Percentiles rank a stretch among this genome's conserved stretches.
phyloP scores from a whole-genome alignment of 2,888 invertebrate species.

The Cetonia aurata region DNA sequence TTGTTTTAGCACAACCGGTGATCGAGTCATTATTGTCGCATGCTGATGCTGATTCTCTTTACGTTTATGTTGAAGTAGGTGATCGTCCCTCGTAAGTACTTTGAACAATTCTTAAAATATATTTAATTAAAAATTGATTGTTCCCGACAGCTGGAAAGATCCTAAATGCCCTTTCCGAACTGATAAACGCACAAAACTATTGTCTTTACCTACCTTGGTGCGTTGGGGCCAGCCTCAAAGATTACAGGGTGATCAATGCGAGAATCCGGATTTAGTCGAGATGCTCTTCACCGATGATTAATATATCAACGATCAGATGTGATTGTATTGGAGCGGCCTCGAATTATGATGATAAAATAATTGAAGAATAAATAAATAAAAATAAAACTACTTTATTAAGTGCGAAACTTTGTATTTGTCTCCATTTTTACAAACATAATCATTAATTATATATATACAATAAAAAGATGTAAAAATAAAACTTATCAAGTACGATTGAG shows the following conservation, averaged over 20 bases:
- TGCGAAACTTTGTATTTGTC: not conserved
- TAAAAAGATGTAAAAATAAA: too few relatives aligned
- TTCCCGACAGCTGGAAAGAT: constrained; percentile 84
- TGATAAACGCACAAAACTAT: constrained; percentile 77
- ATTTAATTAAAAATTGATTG: constrained; percentile 39
- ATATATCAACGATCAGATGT: not conserved
- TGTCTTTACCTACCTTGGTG: constrained; percentile 86
- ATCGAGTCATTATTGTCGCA: constrained; percentile 75
- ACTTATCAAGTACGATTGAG: too few relatives aligned
- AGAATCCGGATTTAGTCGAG: constrained; percentile 79
- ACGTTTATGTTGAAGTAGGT: constrained; percentile 84
- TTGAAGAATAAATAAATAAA: not conserved
- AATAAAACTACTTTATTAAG: constrained; percentile 1
- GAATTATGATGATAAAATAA: not conserved
- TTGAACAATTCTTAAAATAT: constrained; percentile 19
- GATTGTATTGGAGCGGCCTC: not conserved
- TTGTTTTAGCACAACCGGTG: constrained; percentile 79
- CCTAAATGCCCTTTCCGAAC: constrained; percentile 84
- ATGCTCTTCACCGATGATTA: constrained; percentile 76
- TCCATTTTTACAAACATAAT: not conserved
- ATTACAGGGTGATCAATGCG: constrained; percentile 83
- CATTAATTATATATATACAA: not conserved
- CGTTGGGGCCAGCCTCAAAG: constrained; percentile 84
- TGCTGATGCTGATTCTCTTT: constrained; percentile 74
- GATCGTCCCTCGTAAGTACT: constrained; percentile 78